phyloP scores from a whole-genome alignment of 2,113 vertebrate genomes.

The Pitta sordida region DNA sequence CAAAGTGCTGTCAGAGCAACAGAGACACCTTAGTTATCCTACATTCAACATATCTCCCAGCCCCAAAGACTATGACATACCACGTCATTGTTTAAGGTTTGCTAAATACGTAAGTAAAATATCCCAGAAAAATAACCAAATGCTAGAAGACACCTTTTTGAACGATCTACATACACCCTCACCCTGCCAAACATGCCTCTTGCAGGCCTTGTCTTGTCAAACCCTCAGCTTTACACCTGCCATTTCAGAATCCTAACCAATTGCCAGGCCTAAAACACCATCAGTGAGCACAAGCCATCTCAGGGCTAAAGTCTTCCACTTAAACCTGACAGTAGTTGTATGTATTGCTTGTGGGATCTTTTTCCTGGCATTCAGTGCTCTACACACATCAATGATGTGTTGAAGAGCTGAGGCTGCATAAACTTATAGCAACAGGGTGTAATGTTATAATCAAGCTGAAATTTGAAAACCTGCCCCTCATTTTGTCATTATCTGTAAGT shows the following conservation, averaged over 20 bases:
- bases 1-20: background rate
- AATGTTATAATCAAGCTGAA: background rate
- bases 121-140: background rate
- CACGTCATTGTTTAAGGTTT: background rate
- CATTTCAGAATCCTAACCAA: background rate
- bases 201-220: background rate
- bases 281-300: background rate
- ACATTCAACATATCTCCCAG: accelerated
- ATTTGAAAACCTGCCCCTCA: accelerated
- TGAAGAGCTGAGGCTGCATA: background rate
- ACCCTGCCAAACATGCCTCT: background rate
- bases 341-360: background rate
- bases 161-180: accelerated
- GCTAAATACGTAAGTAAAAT: background rate
- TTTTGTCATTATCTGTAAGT: background rate
- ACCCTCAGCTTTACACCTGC: background rate
- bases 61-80: background rate
- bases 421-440: background rate
- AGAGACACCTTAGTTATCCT: background rate
- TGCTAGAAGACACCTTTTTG: background rate
- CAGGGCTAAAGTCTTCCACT: background rate
- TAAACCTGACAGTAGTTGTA: background rate
- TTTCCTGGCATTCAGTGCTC: background rate
- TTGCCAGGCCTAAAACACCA: background rate
- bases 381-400: accelerated